Evolutionary conservation across 2,113 vertebrate species (phyloP), one percentile per base, ranked within the genome.

Genomic region (Sarotherodon lohbergeri): DNA sequence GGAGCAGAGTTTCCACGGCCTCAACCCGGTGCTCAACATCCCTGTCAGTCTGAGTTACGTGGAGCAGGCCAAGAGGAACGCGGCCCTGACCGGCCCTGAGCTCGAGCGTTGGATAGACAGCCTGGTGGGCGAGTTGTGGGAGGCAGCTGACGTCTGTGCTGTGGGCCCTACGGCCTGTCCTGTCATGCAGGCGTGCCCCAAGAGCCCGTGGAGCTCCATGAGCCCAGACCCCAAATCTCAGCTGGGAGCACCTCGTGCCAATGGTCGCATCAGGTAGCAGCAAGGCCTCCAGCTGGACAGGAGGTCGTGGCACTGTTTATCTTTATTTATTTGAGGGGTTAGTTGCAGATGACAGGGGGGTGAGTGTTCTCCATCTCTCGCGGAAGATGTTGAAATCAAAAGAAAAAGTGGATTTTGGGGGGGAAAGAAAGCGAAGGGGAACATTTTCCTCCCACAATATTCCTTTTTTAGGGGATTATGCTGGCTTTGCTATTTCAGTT

Each of bases 1-100:
- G 98, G 99, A 99, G 95, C 98, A 99, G 96, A 99, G 98, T 82
- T 99, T 99, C 96, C 98, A 99, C 63, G 97, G 98, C 83, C 96
- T 99, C 86, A 99, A 99, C 93, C 97, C 98, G 0, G 97, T 99
- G 39, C 97, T 99, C 46, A 98, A 98, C 91, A 96, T 99, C 92
- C 98, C 98, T 0, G 88, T 98, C 82, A 97, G 95, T 43, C 93
- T 97, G 1, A 95, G 96, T 4, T 97, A 96, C 9, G 88, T 97
- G 87, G 98, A 99, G 84, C 97, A 97, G 92, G 97, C 98, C 5
- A 96, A 96, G 89, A 96, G 95, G 92, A 98, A 97, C 1, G 98
- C 98, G 0, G 98, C 91, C 2, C 95, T 97, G 1, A 93, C 96
- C 0, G 98, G 98, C 3, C 1, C 94, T 0, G 95, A 93, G 22